Evolutionary conservation across 1,140 invertebrate species (phyloP).

Genomic region (Leptinotarsa texana): DNA sequence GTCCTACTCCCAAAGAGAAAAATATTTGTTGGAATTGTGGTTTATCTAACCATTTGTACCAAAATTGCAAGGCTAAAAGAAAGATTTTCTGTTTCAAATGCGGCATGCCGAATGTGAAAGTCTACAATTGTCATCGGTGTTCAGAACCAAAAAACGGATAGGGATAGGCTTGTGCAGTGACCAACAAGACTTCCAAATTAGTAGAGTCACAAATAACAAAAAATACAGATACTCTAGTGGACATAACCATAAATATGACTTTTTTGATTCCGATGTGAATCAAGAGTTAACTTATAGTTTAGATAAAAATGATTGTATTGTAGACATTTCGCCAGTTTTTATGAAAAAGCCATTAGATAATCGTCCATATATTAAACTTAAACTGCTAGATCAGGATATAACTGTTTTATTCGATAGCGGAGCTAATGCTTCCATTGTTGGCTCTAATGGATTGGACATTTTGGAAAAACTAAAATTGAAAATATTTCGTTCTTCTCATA

Average conservation of each 20-base stretch:
- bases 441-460: slow-evolving; percentile 12
- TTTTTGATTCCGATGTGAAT: too few relatives aligned
- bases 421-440: slow-evolving; percentile 15
- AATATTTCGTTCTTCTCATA: background rate
- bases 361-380: too few relatives aligned
- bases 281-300: too few relatives aligned
- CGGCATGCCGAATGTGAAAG: background rate
- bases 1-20: background rate
- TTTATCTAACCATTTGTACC: background rate
- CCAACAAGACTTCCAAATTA: too few relatives aligned
- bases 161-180: too few relatives aligned
- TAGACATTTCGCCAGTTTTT: too few relatives aligned
- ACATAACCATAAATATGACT: too few relatives aligned
- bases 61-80: background rate
- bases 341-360: too few relatives aligned
- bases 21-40: background rate
- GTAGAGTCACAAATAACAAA: too few relatives aligned
- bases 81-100: slow-evolving; percentile 8
- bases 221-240: too few relatives aligned
- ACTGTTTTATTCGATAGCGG: slow-evolving; percentile 18
- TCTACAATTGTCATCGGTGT: background rate
- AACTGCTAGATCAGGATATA: background rate
- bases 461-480: slow-evolving; percentile 3
- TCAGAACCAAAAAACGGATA: too few relatives aligned
- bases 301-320: too few relatives aligned